Base-by-base conservation (phyloP, 2,888 invertebrate genomes). In the Hybos culiciformis region DNA sequence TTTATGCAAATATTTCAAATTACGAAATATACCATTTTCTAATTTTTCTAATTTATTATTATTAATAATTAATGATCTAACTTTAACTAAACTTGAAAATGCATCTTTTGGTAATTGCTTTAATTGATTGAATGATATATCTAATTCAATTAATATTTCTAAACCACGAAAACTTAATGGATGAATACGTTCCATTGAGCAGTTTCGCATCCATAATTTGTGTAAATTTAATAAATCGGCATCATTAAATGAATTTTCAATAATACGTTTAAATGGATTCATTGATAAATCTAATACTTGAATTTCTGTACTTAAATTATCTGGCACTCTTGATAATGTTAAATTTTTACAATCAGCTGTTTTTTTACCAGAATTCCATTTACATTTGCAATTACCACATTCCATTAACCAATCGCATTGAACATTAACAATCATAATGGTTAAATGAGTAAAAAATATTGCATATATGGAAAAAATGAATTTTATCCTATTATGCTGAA, bases 311-410 rank as follows among this genome's bases (percentile, higher is more conserved):
- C 82, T 84, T 6, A 90, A 68, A 39, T 75, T 75, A 50, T 70
- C 70, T 0, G 90, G 90, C 50, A 91, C 77, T 12, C 74, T 67
- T 43, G 70, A 72, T 38, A 85, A 70, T 14, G 73, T 70, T n/a
- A 74, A 69, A 43, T 73, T 70, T 20, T 74, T 73, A 60, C 91
- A 91, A 51, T 85, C 82, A 1, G 86, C 88, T 23, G 79, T 79
- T 60, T 83, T 86, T 62, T 81, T 84, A 8, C 88, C 87, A 44
- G 80, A 79, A 33, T 78, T 77, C 90, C 90, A 90, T 53, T 80
- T 80, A 63, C 90, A 90, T 56, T 77, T 77, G 69, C 90, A 90
- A 21, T 59, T 56, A 26, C 61, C 62, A 39, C 63, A 63, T 39
- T 61, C 56, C 54, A 58, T 56, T 26, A 61, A 52, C 62, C 63